phyloP scores from a whole-genome alignment of 2,888 invertebrate genomes.

The Melipona bicolor region DNA sequence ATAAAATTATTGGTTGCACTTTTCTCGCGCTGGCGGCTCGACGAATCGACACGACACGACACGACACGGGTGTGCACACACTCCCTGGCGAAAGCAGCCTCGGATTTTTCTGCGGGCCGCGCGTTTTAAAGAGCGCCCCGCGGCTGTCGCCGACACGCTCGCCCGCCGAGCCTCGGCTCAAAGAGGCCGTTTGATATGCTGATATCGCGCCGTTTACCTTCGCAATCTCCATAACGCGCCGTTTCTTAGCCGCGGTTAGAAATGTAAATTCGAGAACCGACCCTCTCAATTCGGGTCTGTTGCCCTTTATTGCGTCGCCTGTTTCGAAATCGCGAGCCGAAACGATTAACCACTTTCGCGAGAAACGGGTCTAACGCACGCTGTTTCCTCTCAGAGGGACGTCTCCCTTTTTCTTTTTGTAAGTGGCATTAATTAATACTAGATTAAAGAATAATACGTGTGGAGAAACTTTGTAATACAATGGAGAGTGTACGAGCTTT shows the following conservation, averaged over 20 bases:
- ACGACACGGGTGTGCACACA: constrained; percentile 24
- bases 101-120: constrained; percentile 52
- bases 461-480: too few relatives aligned
- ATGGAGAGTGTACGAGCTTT: too few relatives aligned
- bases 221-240: constrained; percentile 61
- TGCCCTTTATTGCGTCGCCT: constrained; percentile 18
- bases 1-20: constrained; percentile 82
- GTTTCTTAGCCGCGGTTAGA: constrained; percentile 59
- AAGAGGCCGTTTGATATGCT: constrained; percentile 61
- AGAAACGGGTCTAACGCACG: too few relatives aligned
- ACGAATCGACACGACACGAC: constrained; percentile 22
- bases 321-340: constrained; percentile 32
- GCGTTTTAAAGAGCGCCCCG: constrained; percentile 63
- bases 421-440: too few relatives aligned
- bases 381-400: too few relatives aligned
- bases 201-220: constrained; percentile 62
- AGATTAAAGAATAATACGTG: too few relatives aligned
- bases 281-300: constrained; percentile 21
- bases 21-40: constrained; percentile 60
- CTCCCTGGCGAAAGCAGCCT: constrained; percentile 28
- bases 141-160: constrained; percentile 59
- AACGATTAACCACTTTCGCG: constrained; percentile 34
- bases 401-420: too few relatives aligned
- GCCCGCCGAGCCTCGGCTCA: constrained; percentile 31
- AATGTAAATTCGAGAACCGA: constrained; percentile 58